These are phyloP conservation scores for Triplophysa dalaica DNA, from an alignment of 2,113 vertebrate species.

Conservation along the genomic window DNA sequence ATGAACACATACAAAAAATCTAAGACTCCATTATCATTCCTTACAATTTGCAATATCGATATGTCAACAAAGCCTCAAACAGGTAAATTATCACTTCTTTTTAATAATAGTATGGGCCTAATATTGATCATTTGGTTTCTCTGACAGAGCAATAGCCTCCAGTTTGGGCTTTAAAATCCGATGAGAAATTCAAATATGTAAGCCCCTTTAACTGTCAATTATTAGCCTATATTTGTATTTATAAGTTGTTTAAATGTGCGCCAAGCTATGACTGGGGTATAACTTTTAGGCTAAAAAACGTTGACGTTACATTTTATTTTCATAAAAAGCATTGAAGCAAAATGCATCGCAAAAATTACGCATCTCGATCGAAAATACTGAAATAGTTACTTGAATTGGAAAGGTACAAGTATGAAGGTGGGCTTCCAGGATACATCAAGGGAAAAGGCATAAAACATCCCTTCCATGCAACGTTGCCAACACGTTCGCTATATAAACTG, in stretches of 20 bases:
- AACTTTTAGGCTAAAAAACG: no score
- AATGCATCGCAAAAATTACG: conserved; percentile 55
- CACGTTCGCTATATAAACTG: conserved; percentile 75
- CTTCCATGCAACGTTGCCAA: conserved; percentile 69
- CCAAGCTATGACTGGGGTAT: background rate
- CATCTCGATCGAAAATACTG: conserved; percentile 77
- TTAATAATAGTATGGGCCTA: no score
- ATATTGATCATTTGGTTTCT: background rate
- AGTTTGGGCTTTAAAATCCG: background rate
- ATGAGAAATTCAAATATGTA: background rate
- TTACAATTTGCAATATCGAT: no score
- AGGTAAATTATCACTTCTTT: no score
- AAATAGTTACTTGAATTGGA: conserved; percentile 77
- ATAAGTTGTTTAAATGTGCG: background rate
- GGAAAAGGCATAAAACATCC: conserved; percentile 80
- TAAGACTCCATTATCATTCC: no score
- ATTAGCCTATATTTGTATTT: no score
- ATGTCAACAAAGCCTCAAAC: no score
- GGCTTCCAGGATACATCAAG: conserved; percentile 72
- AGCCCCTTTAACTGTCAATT: no score
- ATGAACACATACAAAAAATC: no score
- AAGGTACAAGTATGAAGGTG: conserved; percentile 79
- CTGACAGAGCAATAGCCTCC: background rate
- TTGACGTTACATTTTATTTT: no score
- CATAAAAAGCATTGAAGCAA: conserved; percentile 2